Evolutionary conservation across 2,113 vertebrate genomes (phyloP).

Genomic region (Gracilinanus agilis): DNA sequence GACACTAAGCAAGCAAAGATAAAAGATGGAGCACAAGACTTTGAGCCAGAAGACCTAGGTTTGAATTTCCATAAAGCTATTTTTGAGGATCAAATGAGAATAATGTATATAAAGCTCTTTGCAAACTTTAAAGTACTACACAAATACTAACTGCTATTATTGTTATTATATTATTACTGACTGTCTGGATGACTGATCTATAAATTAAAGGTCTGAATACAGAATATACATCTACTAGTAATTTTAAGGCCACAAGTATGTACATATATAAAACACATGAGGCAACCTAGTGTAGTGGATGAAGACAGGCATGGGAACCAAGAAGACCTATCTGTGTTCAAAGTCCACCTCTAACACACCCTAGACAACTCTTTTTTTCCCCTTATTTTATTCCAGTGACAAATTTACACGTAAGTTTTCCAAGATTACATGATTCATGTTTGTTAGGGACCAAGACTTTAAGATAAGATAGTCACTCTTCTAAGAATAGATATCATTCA

Average conservation of each 20-base stretch:
- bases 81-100: background rate
- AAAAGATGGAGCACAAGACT: background rate
- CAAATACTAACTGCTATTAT: background rate
- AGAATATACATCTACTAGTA: background rate
- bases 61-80: background rate
- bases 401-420: no score
- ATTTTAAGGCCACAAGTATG: background rate
- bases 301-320: background rate
- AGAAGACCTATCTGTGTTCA: background rate
- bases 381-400: no score
- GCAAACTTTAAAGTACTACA: background rate
- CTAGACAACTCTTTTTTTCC: background rate
- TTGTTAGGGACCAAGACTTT: no score
- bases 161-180: background rate
- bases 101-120: background rate
- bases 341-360: background rate
- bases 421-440: no score
- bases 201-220: background rate
- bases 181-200: background rate
- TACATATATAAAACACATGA: background rate
- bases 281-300: background rate
- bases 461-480: no score
- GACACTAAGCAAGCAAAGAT: background rate
- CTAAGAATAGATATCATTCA: no score
- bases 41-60: background rate